Percentiles rank a stretch among this genome's conserved stretches.
phyloP scores from a whole-genome alignment of 2,797 vertebrate species.

The Parauchenoglanis punctatus region DNA sequence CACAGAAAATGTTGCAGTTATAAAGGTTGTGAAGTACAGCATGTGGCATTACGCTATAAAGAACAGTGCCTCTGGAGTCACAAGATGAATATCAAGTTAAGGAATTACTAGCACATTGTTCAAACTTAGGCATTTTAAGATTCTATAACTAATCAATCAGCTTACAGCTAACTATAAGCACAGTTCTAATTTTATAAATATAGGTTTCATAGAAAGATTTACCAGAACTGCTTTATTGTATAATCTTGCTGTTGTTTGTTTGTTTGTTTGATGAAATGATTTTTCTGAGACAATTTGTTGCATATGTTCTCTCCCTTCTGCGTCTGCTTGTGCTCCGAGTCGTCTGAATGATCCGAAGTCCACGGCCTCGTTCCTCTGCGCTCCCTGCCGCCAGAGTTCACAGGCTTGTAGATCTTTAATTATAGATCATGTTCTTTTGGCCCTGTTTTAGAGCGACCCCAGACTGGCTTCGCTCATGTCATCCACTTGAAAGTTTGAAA shows the following conservation, averaged over 20 bases:
- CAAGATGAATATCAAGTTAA: not conserved
- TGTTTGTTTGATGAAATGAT: not conserved
- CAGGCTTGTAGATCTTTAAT: conserved; percentile 86
- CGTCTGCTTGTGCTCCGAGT: conserved; percentile 74
- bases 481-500: conserved; percentile 99
- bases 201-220: not conserved
- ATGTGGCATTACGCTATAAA: not conserved
- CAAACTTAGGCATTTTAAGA: not conserved
- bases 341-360: conserved; percentile 76
- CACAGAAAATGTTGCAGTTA: not conserved
- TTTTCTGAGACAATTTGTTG: not conserved
- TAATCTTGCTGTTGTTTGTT: not conserved
- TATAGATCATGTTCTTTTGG: conserved; percentile 90
- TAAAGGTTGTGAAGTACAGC: not conserved
- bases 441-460: conserved; percentile 91
- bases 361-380: conserved; percentile 62
- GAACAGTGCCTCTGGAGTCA: not conserved
- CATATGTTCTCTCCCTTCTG: conserved; percentile 45
- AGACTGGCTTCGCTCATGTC: conserved; percentile 94
- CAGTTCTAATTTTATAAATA: not conserved
- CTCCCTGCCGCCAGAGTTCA: conserved; percentile 74
- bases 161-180: not conserved
- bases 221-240: not conserved
- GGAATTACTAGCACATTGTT: not conserved
- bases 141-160: not conserved